These are phyloP conservation scores for Pyrocephalus nanus DNA, from an alignment of 2,797 vertebrate species.

Conservation along the genomic window DNA sequence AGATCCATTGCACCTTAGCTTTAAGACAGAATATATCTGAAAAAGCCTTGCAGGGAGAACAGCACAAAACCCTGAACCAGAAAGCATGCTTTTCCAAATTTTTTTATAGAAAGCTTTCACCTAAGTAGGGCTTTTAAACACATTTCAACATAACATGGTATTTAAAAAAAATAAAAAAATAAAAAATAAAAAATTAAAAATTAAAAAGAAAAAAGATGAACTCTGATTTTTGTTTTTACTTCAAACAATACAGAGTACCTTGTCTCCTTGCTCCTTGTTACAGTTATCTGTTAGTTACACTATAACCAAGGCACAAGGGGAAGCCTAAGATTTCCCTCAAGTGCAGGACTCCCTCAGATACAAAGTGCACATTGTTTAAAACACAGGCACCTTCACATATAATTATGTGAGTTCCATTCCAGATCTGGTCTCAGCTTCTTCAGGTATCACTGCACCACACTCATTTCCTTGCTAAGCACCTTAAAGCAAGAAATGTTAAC, in stretches of 20 bases:
- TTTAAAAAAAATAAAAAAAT: not conserved
- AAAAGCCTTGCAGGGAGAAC: not conserved
- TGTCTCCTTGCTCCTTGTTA: not conserved
- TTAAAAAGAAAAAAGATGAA: too few relatives aligned
- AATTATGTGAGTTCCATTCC: rapidly evolving
- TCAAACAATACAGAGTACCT: not conserved
- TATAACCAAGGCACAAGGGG: not conserved
- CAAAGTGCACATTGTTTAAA: not conserved
- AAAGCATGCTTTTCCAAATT: not conserved
- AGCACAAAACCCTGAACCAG: not conserved
- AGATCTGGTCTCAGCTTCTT: not conserved
- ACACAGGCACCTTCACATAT: not conserved
- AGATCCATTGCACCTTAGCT: not conserved
- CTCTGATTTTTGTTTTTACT: rapidly evolving
- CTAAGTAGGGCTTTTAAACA: not conserved
- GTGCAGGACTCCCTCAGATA: not conserved
- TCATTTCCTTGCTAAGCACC: rapidly evolving
- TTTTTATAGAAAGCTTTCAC: not conserved
- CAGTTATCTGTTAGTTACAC: not conserved
- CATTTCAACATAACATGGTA: not conserved
- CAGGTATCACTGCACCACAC: not conserved
- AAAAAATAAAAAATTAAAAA: not conserved
- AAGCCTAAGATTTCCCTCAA: not conserved
- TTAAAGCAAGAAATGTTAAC: not conserved
- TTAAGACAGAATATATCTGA: not conserved